These are phyloP conservation scores for Atractosteus spatula DNA, from an alignment of 2,113 vertebrate species.

Conservation along the genomic window DNA sequence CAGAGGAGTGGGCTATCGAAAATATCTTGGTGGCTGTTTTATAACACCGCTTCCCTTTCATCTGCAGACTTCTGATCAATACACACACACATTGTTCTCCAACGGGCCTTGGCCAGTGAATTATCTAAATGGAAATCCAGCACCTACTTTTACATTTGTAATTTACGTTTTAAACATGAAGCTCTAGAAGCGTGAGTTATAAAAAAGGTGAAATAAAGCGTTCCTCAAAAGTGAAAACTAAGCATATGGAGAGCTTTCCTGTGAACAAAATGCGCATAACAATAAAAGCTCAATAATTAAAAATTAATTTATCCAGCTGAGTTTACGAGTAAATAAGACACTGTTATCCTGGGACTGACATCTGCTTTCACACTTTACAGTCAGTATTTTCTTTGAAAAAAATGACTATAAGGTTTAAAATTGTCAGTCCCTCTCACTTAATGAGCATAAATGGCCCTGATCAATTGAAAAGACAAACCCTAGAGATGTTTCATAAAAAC, in stretches of 20 bases:
- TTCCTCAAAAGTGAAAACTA: background rate
- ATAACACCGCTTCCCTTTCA: slow-evolving; percentile 17
- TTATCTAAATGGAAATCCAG: no score
- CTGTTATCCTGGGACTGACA: background rate
- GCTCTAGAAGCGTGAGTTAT: no score
- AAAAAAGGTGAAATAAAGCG: background rate
- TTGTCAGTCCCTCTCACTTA: slow-evolving; percentile 18
- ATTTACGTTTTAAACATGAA: no score
- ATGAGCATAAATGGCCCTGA: slow-evolving; percentile 25
- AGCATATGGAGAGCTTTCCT: background rate
- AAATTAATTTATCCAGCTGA: background rate
- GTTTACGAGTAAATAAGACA: slow-evolving; percentile 6
- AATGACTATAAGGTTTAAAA: slow-evolving; percentile 11
- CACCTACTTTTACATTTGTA: no score
- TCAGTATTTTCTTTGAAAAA: background rate
- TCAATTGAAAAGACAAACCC: slow-evolving; percentile 9
- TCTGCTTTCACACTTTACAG: slow-evolving; percentile 6
- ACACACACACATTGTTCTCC: background rate
- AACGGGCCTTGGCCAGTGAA: no score
- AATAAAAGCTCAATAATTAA: background rate
- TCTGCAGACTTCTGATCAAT: slow-evolving; percentile 8
- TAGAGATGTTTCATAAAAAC: slow-evolving; percentile 8
- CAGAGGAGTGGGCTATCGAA: slow-evolving; percentile 22
- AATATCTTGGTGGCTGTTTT: slow-evolving; percentile 11
- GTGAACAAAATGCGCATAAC: background rate